Percentiles rank a stretch among this genome's conserved stretches.
Conservation (phyloP, 1,140 invertebrate species). For the Drosophila punjabiensis region DNA sequence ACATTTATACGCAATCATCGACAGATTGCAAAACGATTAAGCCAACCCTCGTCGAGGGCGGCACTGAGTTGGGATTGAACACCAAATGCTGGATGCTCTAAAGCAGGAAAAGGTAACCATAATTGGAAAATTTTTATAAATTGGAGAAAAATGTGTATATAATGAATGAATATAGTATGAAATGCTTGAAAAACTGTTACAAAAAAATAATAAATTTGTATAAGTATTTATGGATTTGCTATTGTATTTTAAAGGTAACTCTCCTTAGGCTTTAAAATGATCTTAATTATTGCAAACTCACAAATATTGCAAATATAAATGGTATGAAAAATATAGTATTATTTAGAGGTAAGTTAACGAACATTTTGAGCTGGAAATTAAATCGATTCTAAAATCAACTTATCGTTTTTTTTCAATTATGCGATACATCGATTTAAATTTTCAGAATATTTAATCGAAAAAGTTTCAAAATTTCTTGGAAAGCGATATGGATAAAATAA, state of each 20-base stretch:
- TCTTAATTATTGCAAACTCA: background rate
- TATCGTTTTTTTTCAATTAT: too few species aligned
- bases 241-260: background rate
- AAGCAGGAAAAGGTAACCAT: background rate
- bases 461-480: too few species aligned
- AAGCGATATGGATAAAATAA: too few species aligned
- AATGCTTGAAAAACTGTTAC: background rate
- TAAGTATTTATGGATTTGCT: background rate
- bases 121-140: background rate
- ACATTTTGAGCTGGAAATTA: too few species aligned
- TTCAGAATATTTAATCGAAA: too few species aligned
- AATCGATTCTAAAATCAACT: too few species aligned
- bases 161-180: background rate
- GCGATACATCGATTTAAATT: too few species aligned
- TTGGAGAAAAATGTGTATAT: background rate
- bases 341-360: too few species aligned
- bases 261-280: background rate
- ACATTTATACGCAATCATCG: constrained; percentile 84
- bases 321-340: too few species aligned
- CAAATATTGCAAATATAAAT: too few species aligned
- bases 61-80: constrained; percentile 17
- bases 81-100: constrained; percentile 3
- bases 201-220: background rate
- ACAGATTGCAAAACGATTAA: constrained; percentile 85
- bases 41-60: constrained; percentile 56